These are phyloP conservation scores for Trichomycterus rosablanca DNA, from an alignment of 2,113 vertebrate species.

Conservation along the genomic window DNA sequence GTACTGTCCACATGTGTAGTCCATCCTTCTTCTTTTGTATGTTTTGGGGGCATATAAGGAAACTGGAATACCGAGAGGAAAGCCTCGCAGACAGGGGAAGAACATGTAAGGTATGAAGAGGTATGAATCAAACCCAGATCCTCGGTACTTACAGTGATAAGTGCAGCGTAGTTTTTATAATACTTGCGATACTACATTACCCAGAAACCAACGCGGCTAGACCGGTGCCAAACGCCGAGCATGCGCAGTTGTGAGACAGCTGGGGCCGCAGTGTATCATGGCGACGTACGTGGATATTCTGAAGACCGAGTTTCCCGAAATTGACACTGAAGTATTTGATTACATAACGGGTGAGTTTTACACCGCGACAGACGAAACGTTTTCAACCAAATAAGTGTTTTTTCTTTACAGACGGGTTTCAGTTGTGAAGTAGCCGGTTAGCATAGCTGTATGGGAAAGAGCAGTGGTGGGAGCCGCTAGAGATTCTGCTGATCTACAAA, in stretches of 20 bases:
- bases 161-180: too few relatives aligned
- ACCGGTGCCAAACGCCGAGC: neutral
- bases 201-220: slow-evolving; percentile 41
- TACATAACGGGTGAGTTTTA: slow-evolving; percentile 81
- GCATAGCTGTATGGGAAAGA: neutral
- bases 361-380: neutral
- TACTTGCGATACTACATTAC: slow-evolving; percentile 39
- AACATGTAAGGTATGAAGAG: too few relatives aligned
- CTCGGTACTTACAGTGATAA: too few relatives aligned
- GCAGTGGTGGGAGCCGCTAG: neutral
- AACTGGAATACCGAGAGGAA: too few relatives aligned
- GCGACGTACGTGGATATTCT: slow-evolving; percentile 91
- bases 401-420: neutral
- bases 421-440: neutral
- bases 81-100: too few relatives aligned
- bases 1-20: too few relatives aligned
- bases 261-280: slow-evolving; percentile 72
- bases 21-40: too few relatives aligned
- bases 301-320: slow-evolving; percentile 90
- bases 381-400: too few relatives aligned
- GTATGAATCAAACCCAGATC: too few relatives aligned
- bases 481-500: neutral
- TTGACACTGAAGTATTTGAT: slow-evolving; percentile 86
- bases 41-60: too few relatives aligned
- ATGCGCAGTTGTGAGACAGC: slow-evolving; percentile 55